Evolutionary conservation across 2,113 vertebrate genomes (phyloP).

Genomic region (Hipposideros armiger): DNA sequence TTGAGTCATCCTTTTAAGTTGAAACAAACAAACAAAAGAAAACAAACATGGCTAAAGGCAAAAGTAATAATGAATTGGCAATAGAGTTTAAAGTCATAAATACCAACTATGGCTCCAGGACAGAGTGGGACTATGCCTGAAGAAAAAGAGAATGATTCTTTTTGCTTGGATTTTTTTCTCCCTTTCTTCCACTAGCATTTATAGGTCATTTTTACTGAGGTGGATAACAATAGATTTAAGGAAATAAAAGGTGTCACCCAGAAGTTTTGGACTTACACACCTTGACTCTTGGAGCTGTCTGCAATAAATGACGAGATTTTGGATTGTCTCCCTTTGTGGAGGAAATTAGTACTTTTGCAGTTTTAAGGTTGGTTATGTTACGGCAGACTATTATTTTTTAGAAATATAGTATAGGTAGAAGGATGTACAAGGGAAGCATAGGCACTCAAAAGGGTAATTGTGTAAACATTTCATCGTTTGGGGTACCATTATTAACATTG

Average conservation of each 20-base stretch:
- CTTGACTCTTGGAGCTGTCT: not conserved
- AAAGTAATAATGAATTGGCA: not conserved
- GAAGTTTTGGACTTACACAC: not conserved
- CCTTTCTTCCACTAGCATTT: not conserved
- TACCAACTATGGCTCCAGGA: not conserved
- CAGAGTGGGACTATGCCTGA: not conserved
- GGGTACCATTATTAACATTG: not conserved
- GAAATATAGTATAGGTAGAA: not conserved
- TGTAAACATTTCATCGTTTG: not conserved
- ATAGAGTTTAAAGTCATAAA: not conserved
- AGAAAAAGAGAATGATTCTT: not conserved
- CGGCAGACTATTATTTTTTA: not conserved
- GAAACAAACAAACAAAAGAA: not conserved
- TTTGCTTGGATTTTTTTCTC: not conserved
- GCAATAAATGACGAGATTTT: not conserved
- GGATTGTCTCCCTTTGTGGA: not conserved
- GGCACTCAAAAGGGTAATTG: not conserved
- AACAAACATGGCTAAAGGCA: not conserved
- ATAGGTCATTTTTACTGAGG: slow-evolving; percentile 12
- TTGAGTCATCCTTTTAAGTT: not conserved
- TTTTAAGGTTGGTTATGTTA: not conserved
- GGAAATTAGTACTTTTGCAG: not conserved
- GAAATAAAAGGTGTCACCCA: not conserved
- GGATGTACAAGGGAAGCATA: not conserved
- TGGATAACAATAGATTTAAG: not conserved